These are phyloP conservation scores for Melitaea athalia DNA, from an alignment of 2,888 invertebrate species.

Conservation along the genomic window DNA sequence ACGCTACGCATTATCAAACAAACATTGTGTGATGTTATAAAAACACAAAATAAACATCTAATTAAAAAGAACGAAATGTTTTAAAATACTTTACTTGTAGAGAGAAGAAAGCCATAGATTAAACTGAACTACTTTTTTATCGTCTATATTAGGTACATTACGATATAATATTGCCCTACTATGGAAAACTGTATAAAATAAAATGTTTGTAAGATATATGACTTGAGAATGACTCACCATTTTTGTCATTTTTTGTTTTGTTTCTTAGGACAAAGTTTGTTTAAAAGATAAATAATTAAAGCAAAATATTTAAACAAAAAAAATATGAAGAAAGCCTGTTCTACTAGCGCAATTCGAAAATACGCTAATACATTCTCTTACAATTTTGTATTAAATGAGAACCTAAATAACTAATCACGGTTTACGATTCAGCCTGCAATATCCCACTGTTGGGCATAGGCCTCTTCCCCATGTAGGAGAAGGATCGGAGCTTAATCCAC, in stretches of 20 bases:
- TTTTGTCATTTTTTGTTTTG: background rate
- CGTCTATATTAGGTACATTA: background rate
- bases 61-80: conserved; percentile 12
- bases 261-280: background rate
- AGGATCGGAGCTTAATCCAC: too few species aligned
- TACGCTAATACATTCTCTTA: too few species aligned
- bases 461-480: too few species aligned
- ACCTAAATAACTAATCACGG: too few species aligned
- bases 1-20: conserved; percentile 25
- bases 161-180: background rate
- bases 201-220: too few species aligned
- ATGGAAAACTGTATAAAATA: background rate
- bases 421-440: too few species aligned
- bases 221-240: too few species aligned
- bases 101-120: conserved; percentile 7
- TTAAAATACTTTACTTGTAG: conserved; percentile 14
- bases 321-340: too few species aligned
- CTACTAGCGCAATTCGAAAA: too few species aligned
- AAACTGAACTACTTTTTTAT: conserved; percentile 10
- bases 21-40: conserved; percentile 20
- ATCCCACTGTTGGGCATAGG: too few species aligned
- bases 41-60: conserved; percentile 14
- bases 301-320: too few species aligned
- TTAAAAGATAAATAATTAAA: background rate
- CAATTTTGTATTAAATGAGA: too few species aligned